phyloP scores from a whole-genome alignment of 2,113 vertebrate species.

The Prochilodus magdalenae region DNA sequence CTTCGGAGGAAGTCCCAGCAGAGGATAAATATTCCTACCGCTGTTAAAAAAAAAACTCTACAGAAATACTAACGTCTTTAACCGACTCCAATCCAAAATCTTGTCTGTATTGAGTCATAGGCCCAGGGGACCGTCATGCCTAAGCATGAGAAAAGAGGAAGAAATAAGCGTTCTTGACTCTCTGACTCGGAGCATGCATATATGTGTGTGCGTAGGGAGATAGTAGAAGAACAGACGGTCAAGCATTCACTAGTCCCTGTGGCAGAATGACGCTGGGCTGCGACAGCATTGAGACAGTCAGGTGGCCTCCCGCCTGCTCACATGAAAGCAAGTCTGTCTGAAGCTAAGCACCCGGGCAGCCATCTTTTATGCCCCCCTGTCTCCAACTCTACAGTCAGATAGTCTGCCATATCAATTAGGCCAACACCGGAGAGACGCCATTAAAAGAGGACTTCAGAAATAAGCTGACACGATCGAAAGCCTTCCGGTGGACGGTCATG shows the following conservation, averaged over 20 bases:
- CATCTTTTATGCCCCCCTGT: constrained; percentile 44
- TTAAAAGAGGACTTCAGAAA: constrained; percentile 25
- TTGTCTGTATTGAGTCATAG: constrained; percentile 44
- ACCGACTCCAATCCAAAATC: constrained; percentile 50
- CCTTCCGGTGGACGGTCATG: constrained; percentile 1
- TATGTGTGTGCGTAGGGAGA: background rate
- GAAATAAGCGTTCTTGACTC: constrained; percentile 29
- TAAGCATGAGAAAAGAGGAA: constrained; percentile 53
- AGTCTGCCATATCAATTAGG: constrained; percentile 53
- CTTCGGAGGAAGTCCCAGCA: constrained; percentile 43
- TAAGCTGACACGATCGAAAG: constrained; percentile 8
- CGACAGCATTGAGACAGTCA: constrained; percentile 26
- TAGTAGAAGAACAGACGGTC: constrained; percentile 18
- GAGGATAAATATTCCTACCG: constrained; percentile 47
- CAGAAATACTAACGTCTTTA: constrained; percentile 33
- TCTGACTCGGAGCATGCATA: background rate
- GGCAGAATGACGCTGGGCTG: constrained; percentile 18
- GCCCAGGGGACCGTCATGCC: constrained; percentile 58
- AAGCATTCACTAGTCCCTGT: constrained; percentile 17
- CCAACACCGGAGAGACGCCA: constrained; percentile 1
- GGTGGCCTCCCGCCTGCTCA: constrained; percentile 7
- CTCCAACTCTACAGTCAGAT: constrained; percentile 40
- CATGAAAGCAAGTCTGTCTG: constrained; percentile 35
- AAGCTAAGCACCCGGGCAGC: constrained; percentile 33
- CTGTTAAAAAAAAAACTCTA: no score